Evolutionary conservation across 2,888 invertebrate species (phyloP).

Genomic region (Amphipyra berbera): DNA sequence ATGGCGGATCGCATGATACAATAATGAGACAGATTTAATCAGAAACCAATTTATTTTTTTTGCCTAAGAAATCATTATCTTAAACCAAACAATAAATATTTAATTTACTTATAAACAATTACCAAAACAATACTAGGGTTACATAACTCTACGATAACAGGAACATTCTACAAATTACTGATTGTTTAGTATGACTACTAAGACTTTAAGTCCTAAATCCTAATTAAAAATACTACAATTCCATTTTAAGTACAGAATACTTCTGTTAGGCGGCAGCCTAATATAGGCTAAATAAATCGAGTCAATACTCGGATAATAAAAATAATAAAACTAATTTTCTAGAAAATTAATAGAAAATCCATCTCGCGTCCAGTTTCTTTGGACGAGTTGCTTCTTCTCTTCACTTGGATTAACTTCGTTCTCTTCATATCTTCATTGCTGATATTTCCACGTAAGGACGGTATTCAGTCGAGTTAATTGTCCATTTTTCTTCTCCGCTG

Average conservation of each 20-base stretch:
- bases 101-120: constrained; percentile 49
- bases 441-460: constrained; percentile 12
- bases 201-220: constrained; percentile 36
- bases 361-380: constrained; percentile 2
- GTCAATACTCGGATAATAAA: constrained; percentile 53
- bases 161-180: constrained; percentile 49
- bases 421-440: too few species aligned
- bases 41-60: constrained; percentile 57
- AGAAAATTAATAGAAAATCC: constrained; percentile 25
- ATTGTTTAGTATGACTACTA: constrained; percentile 25
- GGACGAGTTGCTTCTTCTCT: constrained; percentile 9
- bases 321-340: constrained; percentile 19
- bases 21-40: constrained; percentile 51
- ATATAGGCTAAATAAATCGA: constrained; percentile 71
- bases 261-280: constrained; percentile 81
- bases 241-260: constrained; percentile 79
- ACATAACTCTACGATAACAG: constrained; percentile 49
- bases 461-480: background rate
- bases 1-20: constrained; percentile 41
- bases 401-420: background rate
- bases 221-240: constrained; percentile 70
- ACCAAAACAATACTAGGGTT: constrained; percentile 63
- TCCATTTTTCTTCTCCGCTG: constrained; percentile 6
- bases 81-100: constrained; percentile 70
- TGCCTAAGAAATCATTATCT: constrained; percentile 56